Evolutionary conservation across 1,140 invertebrate genomes (phyloP).

Genomic region (Drosophila varians): DNA sequence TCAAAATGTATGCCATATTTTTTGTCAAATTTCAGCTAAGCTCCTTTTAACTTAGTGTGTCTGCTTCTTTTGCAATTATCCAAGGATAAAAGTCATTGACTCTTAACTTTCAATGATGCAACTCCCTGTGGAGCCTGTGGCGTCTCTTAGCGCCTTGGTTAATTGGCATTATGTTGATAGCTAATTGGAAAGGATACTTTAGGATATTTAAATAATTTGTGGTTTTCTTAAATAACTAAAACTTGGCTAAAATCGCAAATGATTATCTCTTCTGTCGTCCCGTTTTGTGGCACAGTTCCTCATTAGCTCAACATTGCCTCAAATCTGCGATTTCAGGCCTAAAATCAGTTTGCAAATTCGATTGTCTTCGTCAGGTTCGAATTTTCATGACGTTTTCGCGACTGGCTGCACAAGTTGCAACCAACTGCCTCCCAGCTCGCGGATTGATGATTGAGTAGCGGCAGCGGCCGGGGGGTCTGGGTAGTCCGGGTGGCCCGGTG

Average conservation of each 20-base stretch:
- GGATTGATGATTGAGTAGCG: conserved; percentile 57
- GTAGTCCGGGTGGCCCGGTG: conserved; percentile 8
- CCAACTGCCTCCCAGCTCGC: conserved; percentile 16
- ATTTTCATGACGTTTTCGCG: conserved; percentile 27
- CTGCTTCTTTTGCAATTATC: too few species aligned
- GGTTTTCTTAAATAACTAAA: too few species aligned
- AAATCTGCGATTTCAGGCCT: conserved; percentile 8
- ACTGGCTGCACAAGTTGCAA: conserved; percentile 18
- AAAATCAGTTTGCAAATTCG: conserved; percentile 17
- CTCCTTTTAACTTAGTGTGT: too few species aligned
- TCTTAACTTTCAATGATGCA: conserved; percentile 25
- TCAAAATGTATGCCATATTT: too few species aligned
- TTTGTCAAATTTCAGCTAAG: too few species aligned
- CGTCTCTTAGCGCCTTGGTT: conserved; percentile 19
- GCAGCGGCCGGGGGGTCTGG: conserved; percentile 1
- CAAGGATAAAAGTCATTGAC: too few species aligned
- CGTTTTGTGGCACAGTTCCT: background rate
- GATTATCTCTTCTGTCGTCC: too few species aligned
- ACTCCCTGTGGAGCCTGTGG: conserved; percentile 34
- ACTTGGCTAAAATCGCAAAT: too few species aligned
- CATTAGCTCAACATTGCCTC: background rate
- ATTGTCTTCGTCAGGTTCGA: conserved; percentile 16
- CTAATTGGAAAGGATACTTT: background rate
- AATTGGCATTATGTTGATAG: conserved; percentile 62
- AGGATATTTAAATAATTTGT: too few species aligned